Evolutionary conservation across 2,113 vertebrate genomes (phyloP).

Genomic region (Australoheros scitulus): DNA sequence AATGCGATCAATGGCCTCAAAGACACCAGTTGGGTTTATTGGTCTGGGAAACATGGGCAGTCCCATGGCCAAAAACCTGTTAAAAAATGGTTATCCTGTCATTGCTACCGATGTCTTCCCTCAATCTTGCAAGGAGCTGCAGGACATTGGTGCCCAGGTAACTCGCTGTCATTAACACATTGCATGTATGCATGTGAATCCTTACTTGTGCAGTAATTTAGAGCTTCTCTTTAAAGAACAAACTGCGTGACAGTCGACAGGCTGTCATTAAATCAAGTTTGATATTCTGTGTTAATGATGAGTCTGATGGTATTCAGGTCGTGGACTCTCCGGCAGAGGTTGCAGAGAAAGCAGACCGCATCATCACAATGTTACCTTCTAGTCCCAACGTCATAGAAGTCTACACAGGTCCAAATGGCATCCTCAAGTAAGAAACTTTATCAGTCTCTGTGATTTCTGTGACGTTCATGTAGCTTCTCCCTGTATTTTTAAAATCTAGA

Average conservation of each 20-base stretch:
- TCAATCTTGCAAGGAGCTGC: slow-evolving; percentile 93
- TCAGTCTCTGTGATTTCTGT: background rate
- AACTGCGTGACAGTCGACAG: background rate
- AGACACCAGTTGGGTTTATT: slow-evolving; percentile 96
- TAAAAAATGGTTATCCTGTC: slow-evolving; percentile 95
- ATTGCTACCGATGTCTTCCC: slow-evolving; percentile 95
- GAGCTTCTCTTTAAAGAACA: background rate
- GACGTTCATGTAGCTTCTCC: background rate
- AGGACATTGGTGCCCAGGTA: slow-evolving; percentile 93
- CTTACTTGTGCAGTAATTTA: background rate
- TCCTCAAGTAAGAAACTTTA: slow-evolving; percentile 88
- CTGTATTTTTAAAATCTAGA: background rate
- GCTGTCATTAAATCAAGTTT: background rate
- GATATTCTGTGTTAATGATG: background rate
- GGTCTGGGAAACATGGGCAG: slow-evolving; percentile 98
- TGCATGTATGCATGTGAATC: background rate
- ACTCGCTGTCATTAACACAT: background rate
- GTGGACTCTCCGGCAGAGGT: slow-evolving; percentile 92
- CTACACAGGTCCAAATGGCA: slow-evolving; percentile 92
- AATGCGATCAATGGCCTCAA: slow-evolving; percentile 95
- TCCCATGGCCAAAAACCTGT: slow-evolving; percentile 97
- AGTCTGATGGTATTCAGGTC: slow-evolving; percentile 78
- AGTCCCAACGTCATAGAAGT: slow-evolving; percentile 91
- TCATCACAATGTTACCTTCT: slow-evolving; percentile 98
- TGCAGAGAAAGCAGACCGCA: slow-evolving; percentile 94